phyloP scores from a whole-genome alignment of 2,113 vertebrate genomes.

The Oncorhynchus kisutch region DNA sequence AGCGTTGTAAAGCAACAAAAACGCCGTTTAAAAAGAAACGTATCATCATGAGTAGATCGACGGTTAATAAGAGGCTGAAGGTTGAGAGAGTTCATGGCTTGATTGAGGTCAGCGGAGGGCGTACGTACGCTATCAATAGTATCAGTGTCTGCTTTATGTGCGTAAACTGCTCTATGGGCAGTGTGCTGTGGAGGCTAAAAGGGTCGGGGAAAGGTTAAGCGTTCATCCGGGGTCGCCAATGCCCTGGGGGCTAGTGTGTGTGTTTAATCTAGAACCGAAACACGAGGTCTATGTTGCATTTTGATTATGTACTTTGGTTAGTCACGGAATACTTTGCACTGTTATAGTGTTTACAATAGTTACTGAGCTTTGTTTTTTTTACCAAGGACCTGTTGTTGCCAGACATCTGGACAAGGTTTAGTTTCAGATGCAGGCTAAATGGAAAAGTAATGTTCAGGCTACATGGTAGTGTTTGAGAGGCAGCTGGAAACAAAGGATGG shows the following conservation, averaged over 20 bases:
- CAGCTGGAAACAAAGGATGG: not conserved
- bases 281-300: not conserved
- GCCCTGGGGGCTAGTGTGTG: not conserved
- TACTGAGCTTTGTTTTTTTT: not conserved
- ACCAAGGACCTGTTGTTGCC: not conserved
- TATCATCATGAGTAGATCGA: too few species aligned
- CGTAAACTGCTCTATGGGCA: not conserved
- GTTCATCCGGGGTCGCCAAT: conserved; percentile 7
- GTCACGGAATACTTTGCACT: not conserved
- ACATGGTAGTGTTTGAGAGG: not conserved
- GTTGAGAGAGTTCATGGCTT: too few species aligned
- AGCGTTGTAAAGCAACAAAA: too few species aligned
- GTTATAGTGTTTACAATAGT: not conserved
- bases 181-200: not conserved
- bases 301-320: not conserved
- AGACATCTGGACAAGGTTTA: not conserved
- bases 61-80: too few species aligned
- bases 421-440: not conserved
- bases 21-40: too few species aligned
- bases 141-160: not conserved
- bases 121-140: too few species aligned
- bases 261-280: not conserved
- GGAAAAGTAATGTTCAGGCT: not conserved
- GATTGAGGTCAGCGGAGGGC: too few species aligned
- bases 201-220: conserved; percentile 1